A percentile compares a stretch with the other conserved stretches of the same genome.
Evolutionary conservation across 1,140 invertebrate genomes (phyloP).

Genomic region (Triops cancriformis): DNA sequence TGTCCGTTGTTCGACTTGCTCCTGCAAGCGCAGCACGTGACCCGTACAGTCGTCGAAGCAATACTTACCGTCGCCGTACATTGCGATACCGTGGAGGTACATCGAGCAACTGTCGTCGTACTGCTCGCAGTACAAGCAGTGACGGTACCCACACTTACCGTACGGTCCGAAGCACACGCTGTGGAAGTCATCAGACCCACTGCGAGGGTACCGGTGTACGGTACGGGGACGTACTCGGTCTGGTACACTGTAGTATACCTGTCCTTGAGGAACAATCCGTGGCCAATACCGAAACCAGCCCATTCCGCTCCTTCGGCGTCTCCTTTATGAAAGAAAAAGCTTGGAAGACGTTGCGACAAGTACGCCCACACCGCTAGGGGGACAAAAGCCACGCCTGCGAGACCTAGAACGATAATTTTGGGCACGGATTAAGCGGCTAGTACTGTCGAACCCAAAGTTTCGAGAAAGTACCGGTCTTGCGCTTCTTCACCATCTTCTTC

Average conservation of each 20-base stretch:
- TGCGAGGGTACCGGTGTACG: neutral
- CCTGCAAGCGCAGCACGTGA: neutral
- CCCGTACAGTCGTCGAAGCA: neutral
- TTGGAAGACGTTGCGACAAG: neutral
- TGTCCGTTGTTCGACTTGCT: neutral
- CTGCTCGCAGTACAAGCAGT: neutral
- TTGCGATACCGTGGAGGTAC: neutral
- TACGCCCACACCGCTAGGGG: neutral
- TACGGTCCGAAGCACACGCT: neutral
- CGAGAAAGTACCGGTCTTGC: neutral
- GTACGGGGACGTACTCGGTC: neutral
- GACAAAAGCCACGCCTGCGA: neutral
- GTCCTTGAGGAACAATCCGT: neutral
- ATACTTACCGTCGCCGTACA: neutral
- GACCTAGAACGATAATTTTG: neutral
- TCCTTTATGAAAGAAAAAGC: neutral
- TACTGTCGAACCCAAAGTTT: neutral
- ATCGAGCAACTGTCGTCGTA: neutral
- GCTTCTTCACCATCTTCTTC: neutral
- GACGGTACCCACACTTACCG: neutral
- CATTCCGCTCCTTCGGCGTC: neutral
- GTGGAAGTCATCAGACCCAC: neutral
- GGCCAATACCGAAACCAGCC: neutral
- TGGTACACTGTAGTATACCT: neutral
- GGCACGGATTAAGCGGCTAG: neutral